Evolutionary conservation across 2,888 invertebrate genomes (phyloP), one percentile per base, ranked within the genome.

Genomic region (Argyra leucocephala): DNA sequence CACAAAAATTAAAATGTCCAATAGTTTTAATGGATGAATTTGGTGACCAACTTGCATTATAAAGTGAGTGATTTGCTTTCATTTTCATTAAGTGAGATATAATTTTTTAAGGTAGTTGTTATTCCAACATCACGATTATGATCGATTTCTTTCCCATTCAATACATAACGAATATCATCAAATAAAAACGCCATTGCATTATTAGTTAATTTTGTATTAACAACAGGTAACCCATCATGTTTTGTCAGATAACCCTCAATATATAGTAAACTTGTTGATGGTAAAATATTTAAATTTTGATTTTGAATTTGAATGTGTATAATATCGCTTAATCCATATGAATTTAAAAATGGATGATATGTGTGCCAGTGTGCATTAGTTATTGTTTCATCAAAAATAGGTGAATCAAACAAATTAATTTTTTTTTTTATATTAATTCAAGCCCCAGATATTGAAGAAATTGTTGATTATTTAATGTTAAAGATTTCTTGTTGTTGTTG

Each of bases 41-140:
- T n/a, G 57, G 66, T 66, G 69, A 65, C 71, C 73, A 75, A 57
- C 71, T 72, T 65, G 71, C 71, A 67, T 73, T 73, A 61, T 69
- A 67, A 9, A 72, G 67, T 57, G 66, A 64, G n/a, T n/a, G n/a
- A n/a, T 66, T 68, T 70, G 64, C 67, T 68, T 68, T 75, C 72
- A 48, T 66, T 71, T 15, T 64, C 60, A 61, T 69, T 73, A 57
- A 72, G 68, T 18, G 75, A 75, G 12, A 73, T 67, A 61, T 72
- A 76, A 31, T 72, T 72, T 72, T 78, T 77, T 57, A 76, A 71
- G 1, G 73, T 69, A 22, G 72, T 70, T 10, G 75, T 74, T 21
- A 75, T 67, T 24, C 76, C 75, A 60, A 72, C 69, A 71, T 75
- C 74, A 68, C 72, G 71, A 58, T 24, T 68, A 3, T 68, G 66